Evolutionary conservation across 1,140 invertebrate genomes (phyloP), one percentile per base, ranked within the genome.

Genomic region (Antheraea pernyi): DNA sequence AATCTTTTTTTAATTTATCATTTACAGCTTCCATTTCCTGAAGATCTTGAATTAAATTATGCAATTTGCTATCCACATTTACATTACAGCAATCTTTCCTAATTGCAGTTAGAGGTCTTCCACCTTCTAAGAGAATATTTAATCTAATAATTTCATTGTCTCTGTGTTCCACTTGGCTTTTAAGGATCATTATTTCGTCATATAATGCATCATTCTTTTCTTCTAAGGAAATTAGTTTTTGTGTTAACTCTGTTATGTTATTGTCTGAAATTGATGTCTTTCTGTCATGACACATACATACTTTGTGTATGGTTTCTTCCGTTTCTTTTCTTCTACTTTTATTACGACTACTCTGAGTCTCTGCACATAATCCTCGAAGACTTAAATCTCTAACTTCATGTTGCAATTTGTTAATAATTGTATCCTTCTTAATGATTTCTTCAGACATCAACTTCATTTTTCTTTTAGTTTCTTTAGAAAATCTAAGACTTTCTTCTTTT

Each of bases 121-220:
- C 95, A 68, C 94, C 94, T 89, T 96, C 94, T 67, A 95, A 80
- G 76, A 95, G 85, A 69, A 93, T 93, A 81, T 93, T 94, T 39
- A 96, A 80, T 62, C 95, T 91, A 37, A 92, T 74, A 74, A 96
- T 95, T 93, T 96, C 95, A 81, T 94, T 94, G 72, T 96, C 94
- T 80, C 94, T 88, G 73, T 91, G 77, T 65, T 89, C 87, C 48
- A 93, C 71, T 84, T 93, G 86, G 69, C 70, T 83, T 83, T 88
- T 90, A 13, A 93, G 75, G 39, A 92, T 69, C n/a, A 68, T 39
- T 67, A 93, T 86, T 77, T 91, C 87, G 79, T 93, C 90, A 75
- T 16, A 71, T 61, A 84, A 88, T 61, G 76, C 78, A 61, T 80
- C 76, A 79, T 83, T 86, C 75, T 90, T 82, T 65, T 91, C 85